Evolutionary conservation across 2,113 vertebrate species (phyloP).

Genomic region (Austrofundulus limnaeus): DNA sequence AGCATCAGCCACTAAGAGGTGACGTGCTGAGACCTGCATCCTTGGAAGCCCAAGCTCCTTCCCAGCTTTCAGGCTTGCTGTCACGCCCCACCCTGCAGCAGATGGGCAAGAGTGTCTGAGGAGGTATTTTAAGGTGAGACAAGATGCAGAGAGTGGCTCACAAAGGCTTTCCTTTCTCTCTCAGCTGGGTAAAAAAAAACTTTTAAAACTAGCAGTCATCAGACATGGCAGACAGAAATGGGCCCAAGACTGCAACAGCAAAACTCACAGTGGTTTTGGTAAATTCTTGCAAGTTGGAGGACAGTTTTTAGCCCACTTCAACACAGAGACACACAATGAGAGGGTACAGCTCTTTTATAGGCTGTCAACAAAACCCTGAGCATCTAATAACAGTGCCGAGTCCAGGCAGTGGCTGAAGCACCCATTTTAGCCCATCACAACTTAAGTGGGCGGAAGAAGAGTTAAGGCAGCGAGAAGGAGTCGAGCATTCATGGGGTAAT

Average conservation of each 20-base stretch:
- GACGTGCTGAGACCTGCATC: conserved; percentile 75
- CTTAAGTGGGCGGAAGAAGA: conserved; percentile 75
- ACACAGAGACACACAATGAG: conserved; percentile 60
- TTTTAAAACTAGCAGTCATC: conserved; percentile 29
- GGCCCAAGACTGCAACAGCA: conserved; percentile 47
- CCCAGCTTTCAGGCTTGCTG: conserved; percentile 47
- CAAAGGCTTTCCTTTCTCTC: conserved; percentile 31
- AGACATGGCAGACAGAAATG: conserved; percentile 34
- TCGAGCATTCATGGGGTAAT: conserved; percentile 68
- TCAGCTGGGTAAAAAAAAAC: conserved; percentile 14
- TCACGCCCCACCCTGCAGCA: conserved; percentile 54
- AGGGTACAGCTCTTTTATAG: conserved; percentile 66
- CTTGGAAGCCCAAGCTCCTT: conserved; percentile 50
- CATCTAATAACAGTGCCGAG: conserved; percentile 70
- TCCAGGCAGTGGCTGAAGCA: conserved; percentile 64
- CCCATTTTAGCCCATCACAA: conserved; percentile 76
- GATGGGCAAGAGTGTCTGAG: conserved; percentile 54
- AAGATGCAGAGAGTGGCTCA: conserved; percentile 24
- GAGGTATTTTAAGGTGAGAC: conserved; percentile 53
- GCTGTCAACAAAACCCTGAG: conserved; percentile 70
- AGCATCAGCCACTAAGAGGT: conserved; percentile 45
- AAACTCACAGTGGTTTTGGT: conserved; percentile 47
- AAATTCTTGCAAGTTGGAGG: conserved; percentile 56
- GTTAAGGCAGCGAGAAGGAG: conserved; percentile 64
- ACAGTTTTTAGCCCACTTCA: conserved; percentile 54